These are phyloP conservation scores for Tetropium fuscum DNA, from an alignment of 2,888 invertebrate genomes.

Conservation along the genomic window DNA sequence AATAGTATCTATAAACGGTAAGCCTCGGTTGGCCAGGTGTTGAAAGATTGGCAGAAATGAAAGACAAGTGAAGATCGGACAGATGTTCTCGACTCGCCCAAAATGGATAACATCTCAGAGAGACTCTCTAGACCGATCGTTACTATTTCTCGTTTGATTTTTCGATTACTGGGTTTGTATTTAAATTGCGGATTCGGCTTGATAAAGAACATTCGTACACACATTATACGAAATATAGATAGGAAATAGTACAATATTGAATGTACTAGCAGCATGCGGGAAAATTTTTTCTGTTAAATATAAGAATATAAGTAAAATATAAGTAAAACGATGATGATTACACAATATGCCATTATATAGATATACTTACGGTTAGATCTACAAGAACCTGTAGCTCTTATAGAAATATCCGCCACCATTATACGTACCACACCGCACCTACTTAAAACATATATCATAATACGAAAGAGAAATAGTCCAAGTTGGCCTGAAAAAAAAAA, in stretches of 20 bases:
- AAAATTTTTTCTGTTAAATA: no score
- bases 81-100: conserved; percentile 31
- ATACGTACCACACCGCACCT: not conserved
- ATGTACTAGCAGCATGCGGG: no score
- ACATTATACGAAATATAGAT: no score
- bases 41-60: conserved; percentile 29
- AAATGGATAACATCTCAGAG: conserved; percentile 30
- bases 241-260: no score
- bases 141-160: conserved; percentile 42
- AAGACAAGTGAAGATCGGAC: conserved; percentile 25
- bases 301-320: no score
- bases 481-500: conserved; percentile 29
- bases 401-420: no score
- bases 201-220: no score
- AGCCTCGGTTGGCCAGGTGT: conserved; percentile 28
- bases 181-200: no score
- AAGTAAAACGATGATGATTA: no score
- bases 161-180: conserved; percentile 39
- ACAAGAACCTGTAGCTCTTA: no score
- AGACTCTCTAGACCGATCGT: conserved; percentile 35
- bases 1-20: conserved; percentile 28
- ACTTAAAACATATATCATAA: conserved; percentile 13
- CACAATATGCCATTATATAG: no score
- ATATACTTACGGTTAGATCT: no score
- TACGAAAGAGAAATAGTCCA: conserved; percentile 17